Evolutionary conservation across 2,113 vertebrate species (phyloP), one percentile per base, ranked within the genome.

Genomic region (rabbit (Oryctolagus cuniculus)): DNA sequence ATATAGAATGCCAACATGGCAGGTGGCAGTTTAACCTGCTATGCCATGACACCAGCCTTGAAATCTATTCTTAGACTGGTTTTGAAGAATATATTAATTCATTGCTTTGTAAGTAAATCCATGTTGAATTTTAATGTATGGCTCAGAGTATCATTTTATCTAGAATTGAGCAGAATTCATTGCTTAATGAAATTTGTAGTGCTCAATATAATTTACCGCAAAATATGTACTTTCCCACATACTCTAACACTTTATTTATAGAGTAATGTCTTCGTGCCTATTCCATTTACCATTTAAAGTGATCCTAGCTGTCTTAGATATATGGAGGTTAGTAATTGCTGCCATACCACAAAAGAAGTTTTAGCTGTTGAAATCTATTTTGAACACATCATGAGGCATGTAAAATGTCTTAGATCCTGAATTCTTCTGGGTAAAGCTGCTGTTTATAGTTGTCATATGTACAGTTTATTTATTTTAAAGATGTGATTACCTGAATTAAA

Each of bases 111-210:
- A 81, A 66, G 34, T 66, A 77, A 85, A 58, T 0, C 22, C 44
- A 63, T 92, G 53, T n/a, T 93, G 31, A 90, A 87, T 89, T 93
- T 79, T 80, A 91, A 80, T 72, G 87, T 49, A 16, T 51, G 9
- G 13, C 1, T 44, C 6, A 31, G 8, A 38, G 73, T 93, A 38
- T 77, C 10, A 61, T 3, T 85, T 64, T 69, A 66, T 63, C 38
- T 69, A 81, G n/a, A 77, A 72, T 85, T 77, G 15, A 61, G 49
- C 15, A 64, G 19, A 81, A 82, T 58, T 2, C n/a, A 67, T 79
- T 64, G 15, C 74, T 89, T 53, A 91, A 67, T 63, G 19, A 80
- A 82, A 51, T 93, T 69, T 66, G 49, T 78, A 12, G 34, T 2
- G 1, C 10, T 25, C 8, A 61, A 61, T 36, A 21, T 9, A 81